Conservation (phyloP, 2,888 invertebrate genomes). For the Apamea crenata region DNA sequence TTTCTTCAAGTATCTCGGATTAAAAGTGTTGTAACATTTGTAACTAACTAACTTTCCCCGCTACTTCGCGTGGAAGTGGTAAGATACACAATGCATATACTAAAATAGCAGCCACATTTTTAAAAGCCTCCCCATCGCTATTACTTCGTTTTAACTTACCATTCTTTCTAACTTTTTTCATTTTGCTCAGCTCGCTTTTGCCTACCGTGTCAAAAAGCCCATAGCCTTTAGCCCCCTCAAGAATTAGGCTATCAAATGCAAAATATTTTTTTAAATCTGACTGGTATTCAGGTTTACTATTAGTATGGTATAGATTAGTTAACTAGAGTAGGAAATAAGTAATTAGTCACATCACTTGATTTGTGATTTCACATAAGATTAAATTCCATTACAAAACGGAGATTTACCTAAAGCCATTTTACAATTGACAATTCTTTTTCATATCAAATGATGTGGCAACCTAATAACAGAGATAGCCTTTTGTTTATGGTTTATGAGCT, state of each 20-base stretch:
- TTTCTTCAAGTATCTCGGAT: not conserved
- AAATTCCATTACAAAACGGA: not conserved
- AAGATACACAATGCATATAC: not conserved
- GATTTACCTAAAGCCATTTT: too few species aligned
- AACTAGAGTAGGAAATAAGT: constrained; percentile 2
- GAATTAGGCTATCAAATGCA: not conserved
- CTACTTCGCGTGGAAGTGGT: not conserved
- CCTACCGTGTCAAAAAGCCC: not conserved
- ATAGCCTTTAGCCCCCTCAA: not conserved
- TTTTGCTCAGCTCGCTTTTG: not conserved
- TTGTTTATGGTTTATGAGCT: not conserved
- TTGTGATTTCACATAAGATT: not conserved
- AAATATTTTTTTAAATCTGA: too few species aligned
- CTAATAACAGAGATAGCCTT: not conserved
- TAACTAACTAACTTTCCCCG: not conserved
- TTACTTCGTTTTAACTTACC: not conserved
- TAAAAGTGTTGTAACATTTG: not conserved
- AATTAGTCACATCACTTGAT: constrained; percentile 1
- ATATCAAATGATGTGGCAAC: constrained; percentile 2
- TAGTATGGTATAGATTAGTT: not conserved
- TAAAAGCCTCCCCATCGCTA: too few species aligned
- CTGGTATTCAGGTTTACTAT: too few species aligned
- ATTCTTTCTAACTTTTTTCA: not conserved
- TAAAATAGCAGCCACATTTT: not conserved
- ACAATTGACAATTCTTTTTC: not conserved